Evolutionary conservation across 2,888 invertebrate species (phyloP), one percentile per base, ranked within the genome.

Genomic region (Noctua fimbriata): DNA sequence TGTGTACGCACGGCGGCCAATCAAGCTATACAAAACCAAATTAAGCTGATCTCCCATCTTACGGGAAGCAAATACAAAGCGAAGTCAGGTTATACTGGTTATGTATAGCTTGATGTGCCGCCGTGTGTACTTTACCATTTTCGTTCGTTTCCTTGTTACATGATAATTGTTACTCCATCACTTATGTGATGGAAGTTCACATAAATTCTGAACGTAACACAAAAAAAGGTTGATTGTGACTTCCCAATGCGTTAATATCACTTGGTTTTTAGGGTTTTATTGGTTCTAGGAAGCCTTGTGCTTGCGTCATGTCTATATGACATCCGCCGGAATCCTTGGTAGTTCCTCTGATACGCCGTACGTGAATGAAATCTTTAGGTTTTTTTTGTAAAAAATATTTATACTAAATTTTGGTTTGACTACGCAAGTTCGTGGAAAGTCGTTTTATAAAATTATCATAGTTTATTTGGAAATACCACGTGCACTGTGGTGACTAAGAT

Each of bases 151-250:
- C 83, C 83, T 79, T 67, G 58, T 83, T 79, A 85, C 78, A 70
- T 73, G 78, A 81, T 87, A 83, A 79, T 85, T 73, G 75, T 79
- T 83, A 78, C 85, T 87, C 76, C 85, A 83, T 79, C 77, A 75
- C 36, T 67, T 82, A 76, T 77, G 73, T 77, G 69, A 78, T 78
- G 49, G n/a, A 9, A 69, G 60, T 82, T 87, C 79, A 71, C 78
- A 81, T 78, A 79, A 67, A 77, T 75, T 78, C 67, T 76, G 14
- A 79, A 65, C 49, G 32, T 63, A 36, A 60, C 41, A 44, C 70
- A 83, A 82, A 82, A 74, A 73, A 63, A 24, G 36, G 49, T 79
- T 80, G 55, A n/a, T 63, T 69, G 77, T 74, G 32, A 58, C 55
- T 76, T 79, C 76, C 66, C 80, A 69, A 58, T 44, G 49, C 66